These are phyloP conservation scores for Aporophyla nigra DNA, from an alignment of 2,888 invertebrate genomes.

Conservation along the genomic window DNA sequence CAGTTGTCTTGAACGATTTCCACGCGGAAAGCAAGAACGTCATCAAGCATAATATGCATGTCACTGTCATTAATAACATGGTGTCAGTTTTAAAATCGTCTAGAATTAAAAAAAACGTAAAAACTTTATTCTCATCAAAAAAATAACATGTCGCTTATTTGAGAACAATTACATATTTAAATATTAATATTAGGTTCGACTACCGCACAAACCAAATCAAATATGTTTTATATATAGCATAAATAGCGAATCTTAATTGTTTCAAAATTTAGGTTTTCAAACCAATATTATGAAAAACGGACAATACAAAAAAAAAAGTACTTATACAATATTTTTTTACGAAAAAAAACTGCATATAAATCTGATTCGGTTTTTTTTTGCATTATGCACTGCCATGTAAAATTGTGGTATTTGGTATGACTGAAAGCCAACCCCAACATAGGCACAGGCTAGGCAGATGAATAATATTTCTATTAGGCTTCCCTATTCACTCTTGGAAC, in stretches of 20 bases:
- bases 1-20: slow-evolving; percentile 25
- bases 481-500: background rate
- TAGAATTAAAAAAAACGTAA: background rate
- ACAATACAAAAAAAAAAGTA: slow-evolving; percentile 58
- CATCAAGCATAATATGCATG: slow-evolving; percentile 37
- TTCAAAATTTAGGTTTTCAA: slow-evolving; percentile 64
- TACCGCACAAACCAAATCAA: too few relatives aligned
- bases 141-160: too few relatives aligned
- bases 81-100: slow-evolving; percentile 3
- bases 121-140: too few relatives aligned
- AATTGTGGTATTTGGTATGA: background rate
- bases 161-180: too few relatives aligned
- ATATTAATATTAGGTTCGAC: too few relatives aligned
- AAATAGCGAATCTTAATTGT: slow-evolving; percentile 68
- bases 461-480: background rate
- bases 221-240: too few relatives aligned
- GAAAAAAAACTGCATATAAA: slow-evolving; percentile 71
- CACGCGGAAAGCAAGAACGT: slow-evolving; percentile 47
- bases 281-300: slow-evolving; percentile 69
- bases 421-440: background rate
- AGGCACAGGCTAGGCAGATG: background rate
- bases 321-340: too few relatives aligned
- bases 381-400: background rate
- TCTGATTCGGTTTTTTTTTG: slow-evolving; percentile 5
- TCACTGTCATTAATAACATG: background rate